phyloP scores from a whole-genome alignment of 2,797 vertebrate genomes.

The Chaenodraco wilsoni region DNA sequence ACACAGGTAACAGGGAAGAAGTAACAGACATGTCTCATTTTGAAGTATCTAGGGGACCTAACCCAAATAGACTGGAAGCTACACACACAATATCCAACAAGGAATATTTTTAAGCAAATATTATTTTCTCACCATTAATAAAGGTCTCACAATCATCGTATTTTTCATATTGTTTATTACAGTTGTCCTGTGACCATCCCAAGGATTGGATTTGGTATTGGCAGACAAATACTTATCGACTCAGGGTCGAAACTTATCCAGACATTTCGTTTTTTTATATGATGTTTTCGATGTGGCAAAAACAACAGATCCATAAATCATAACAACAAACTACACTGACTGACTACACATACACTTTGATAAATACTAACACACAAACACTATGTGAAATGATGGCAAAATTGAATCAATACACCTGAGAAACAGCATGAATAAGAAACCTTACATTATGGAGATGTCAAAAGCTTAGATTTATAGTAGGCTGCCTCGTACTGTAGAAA shows the following conservation, averaged over 20 bases:
- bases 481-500: constrained; percentile 4
- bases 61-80: background rate
- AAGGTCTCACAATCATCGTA: background rate
- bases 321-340: constrained; percentile 6
- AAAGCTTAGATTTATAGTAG: constrained; percentile 23
- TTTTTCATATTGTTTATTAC: background rate
- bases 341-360: background rate
- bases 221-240: background rate
- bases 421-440: constrained; percentile 13
- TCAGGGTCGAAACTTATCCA: background rate
- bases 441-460: constrained; percentile 23
- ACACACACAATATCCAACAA: background rate
- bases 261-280: background rate
- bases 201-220: background rate
- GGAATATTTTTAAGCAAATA: background rate
- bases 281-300: background rate
- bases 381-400: constrained; percentile 28
- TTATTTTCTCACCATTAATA: background rate
- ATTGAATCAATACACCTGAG: constrained; percentile 29
- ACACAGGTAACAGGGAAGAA: background rate
- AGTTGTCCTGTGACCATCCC: background rate
- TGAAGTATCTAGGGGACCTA: background rate
- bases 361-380: background rate
- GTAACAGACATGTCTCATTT: background rate
- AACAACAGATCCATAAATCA: constrained; percentile 18